Evolutionary conservation across 2,797 vertebrate genomes (phyloP), one percentile per base, ranked within the genome.

Genomic region (Scleropages formosus): DNA sequence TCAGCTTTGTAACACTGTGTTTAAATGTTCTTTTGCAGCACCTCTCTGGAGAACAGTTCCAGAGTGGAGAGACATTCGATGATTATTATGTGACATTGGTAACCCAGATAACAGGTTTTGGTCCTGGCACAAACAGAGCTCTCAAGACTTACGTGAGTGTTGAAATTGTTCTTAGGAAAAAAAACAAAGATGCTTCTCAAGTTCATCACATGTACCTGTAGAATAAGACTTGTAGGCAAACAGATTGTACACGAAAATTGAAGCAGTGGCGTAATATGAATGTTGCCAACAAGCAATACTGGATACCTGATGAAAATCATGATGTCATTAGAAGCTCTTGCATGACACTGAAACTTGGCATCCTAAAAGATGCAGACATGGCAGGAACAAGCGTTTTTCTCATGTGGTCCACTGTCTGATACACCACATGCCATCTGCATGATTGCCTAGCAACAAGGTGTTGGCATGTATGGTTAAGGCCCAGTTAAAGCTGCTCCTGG

Each of bases 371-470:
- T 39, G 65, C 44, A 49, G 39, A 44, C 31, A 31, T 39, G 31
- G 31, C 65, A 39, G 60, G 68, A 68, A 68, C 65, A 68, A 68
- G n/a, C 39, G 13, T 68, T 13, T 11, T 4, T 46, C 31, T 46
- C 20, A 68, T 68, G 65, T 49, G 39, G n/a, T 47, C 65, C 15
- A 46, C 65, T 46, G 65, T 46, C 65, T 68, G 39, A 68, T 46
- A 46, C 65, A 46, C 65, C 49, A 68, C 65, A 68, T 70, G 67
- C 46, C 27, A 22, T 70, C 46, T 70, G 16, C 46, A 0, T 56
- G 49, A 56, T 70, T 31, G 67, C 67, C 46, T 70, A 70, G 67
- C 67, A 70, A 70, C 67, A 70, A 70, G 46, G 67, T 27, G 53
- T 22, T 46, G 67, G 22, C 67, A 51, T 70, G 49, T n/a, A 56